These are phyloP conservation scores for Drosophila suboccidentalis DNA, from an alignment of 2,888 invertebrate species.

Conservation along the genomic window DNA sequence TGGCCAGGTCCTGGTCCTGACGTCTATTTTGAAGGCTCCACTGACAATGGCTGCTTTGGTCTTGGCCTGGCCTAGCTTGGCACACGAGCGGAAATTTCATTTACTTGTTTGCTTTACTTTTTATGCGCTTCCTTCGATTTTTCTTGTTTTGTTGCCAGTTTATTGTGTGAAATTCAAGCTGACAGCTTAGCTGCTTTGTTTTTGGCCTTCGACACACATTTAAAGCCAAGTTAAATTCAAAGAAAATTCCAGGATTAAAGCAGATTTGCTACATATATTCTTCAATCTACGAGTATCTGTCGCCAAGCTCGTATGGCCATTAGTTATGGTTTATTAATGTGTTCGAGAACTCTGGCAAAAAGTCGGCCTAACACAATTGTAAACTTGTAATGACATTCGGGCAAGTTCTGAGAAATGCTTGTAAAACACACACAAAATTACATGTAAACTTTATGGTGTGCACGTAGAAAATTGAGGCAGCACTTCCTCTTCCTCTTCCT, in stretches of 20 bases:
- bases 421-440: constrained; percentile 65
- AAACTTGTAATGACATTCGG: constrained; percentile 77
- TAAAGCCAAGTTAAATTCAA: constrained; percentile 14
- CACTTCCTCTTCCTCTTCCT: constrained; percentile 24
- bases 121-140: constrained; percentile 59
- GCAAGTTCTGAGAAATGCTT: constrained; percentile 62
- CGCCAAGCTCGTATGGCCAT: constrained; percentile 44
- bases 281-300: constrained; percentile 15
- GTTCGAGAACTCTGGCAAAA: constrained; percentile 34
- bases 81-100: constrained; percentile 76
- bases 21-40: not conserved
- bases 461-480: constrained; percentile 74
- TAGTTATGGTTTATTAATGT: constrained; percentile 77
- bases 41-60: not conserved
- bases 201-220: constrained; percentile 35
- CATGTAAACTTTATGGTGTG: constrained; percentile 72
- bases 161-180: constrained; percentile 46
- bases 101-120: constrained; percentile 77
- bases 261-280: not conserved
- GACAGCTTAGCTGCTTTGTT: constrained; percentile 24
- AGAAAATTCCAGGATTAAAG: constrained; percentile 33
- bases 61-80: constrained; percentile 15
- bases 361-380: constrained; percentile 70
- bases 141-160: constrained; percentile 33
- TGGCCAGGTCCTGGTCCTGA: constrained; percentile 8